These are phyloP conservation scores for Nephrotoma guestfalica DNA, from an alignment of 2,888 invertebrate species.

Conservation along the genomic window DNA sequence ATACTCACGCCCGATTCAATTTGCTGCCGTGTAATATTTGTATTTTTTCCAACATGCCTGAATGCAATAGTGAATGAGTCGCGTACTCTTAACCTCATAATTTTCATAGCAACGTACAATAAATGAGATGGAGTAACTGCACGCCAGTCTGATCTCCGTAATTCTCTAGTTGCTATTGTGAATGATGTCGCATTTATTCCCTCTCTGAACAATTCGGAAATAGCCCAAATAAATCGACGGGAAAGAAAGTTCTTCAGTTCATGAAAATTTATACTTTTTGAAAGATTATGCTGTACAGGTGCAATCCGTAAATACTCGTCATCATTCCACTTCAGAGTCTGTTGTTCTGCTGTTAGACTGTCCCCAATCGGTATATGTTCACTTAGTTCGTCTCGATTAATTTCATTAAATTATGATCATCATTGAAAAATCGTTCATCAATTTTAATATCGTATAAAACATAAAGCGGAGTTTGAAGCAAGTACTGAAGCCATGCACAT, in stretches of 20 bases:
- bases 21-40: constrained; percentile 13
- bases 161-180: neutral
- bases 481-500: too few species aligned
- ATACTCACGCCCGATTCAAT: constrained; percentile 13
- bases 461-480: too few species aligned
- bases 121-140: neutral
- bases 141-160: neutral
- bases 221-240: too few species aligned
- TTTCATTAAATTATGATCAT: neutral
- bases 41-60: constrained; percentile 12
- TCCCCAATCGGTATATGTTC: constrained; percentile 13
- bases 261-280: constrained; percentile 20
- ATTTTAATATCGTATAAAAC: neutral
- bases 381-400: neutral
- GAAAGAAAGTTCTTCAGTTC: constrained; percentile 13
- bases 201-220: too few species aligned
- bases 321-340: constrained; percentile 16
- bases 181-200: constrained; percentile 6
- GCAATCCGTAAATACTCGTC: constrained; percentile 9
- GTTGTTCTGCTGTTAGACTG: constrained; percentile 14
- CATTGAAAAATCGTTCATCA: neutral
- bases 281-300: constrained; percentile 7
- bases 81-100: neutral
- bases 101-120: neutral
- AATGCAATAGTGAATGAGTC: constrained; percentile 12